Evolutionary conservation across 2,113 vertebrate genomes (phyloP).

Genomic region (Brachirus orientalis): DNA sequence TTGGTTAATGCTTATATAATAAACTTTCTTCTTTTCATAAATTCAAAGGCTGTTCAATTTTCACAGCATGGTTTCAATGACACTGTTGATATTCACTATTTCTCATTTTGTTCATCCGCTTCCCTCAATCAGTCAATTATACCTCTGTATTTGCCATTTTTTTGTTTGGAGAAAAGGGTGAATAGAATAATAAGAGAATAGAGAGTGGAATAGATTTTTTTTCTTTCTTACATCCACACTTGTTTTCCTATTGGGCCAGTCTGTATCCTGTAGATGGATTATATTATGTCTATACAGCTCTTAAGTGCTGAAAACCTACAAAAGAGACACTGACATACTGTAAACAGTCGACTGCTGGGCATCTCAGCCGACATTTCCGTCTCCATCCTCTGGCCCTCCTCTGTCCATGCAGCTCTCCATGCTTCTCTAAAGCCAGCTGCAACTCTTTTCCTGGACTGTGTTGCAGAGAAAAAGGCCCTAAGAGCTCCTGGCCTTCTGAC

Average conservation of each 20-base stretch:
- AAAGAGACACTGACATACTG: conserved; percentile 30
- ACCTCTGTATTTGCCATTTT: background rate
- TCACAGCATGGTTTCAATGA: background rate
- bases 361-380: conserved; percentile 17
- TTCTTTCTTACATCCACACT: conserved; percentile 55
- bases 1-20: too few species aligned
- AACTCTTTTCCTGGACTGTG: conserved; percentile 31
- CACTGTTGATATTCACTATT: too few species aligned
- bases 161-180: background rate
- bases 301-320: conserved; percentile 16
- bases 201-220: background rate
- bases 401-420: background rate
- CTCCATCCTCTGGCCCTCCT: conserved; percentile 60
- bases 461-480: conserved; percentile 62
- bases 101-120: background rate
- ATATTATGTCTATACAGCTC: conserved; percentile 47
- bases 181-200: background rate
- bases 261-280: conserved; percentile 28
- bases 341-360: conserved; percentile 34
- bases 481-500: conserved; percentile 48
- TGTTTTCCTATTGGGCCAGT: conserved; percentile 63
- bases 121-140: too few species aligned
- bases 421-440: conserved; percentile 13
- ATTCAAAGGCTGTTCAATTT: conserved; percentile 30
- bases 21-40: conserved; percentile 31